These are phyloP conservation scores for Dryas iulia DNA, from an alignment of 1,140 invertebrate genomes.

Conservation along the genomic window DNA sequence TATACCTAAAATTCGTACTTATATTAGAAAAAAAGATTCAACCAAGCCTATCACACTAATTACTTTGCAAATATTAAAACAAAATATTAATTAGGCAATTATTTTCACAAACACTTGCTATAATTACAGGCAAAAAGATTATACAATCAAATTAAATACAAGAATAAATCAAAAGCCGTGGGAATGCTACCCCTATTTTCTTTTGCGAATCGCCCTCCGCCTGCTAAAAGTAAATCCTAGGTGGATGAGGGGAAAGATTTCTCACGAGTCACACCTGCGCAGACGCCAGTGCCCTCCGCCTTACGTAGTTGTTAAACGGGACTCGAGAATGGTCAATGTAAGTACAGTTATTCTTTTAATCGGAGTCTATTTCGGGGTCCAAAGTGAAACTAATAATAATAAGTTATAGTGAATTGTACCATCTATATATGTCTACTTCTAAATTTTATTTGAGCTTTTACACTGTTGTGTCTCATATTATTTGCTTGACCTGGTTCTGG, in stretches of 20 bases:
- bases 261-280: slow-evolving; percentile 50
- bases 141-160: not conserved
- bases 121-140: not conserved
- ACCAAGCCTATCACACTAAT: too few species aligned
- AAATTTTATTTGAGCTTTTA: not conserved
- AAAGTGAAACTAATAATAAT: not conserved
- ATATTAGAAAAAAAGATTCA: too few species aligned
- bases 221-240: slow-evolving; percentile 45
- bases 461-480: not conserved
- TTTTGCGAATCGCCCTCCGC: slow-evolving; percentile 44
- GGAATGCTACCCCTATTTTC: slow-evolving; percentile 34
- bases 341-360: slow-evolving; percentile 24
- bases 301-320: slow-evolving; percentile 18
- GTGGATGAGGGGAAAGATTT: slow-evolving; percentile 43
- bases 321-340: slow-evolving; percentile 27
- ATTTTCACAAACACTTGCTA: not conserved
- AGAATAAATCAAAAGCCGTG: slow-evolving; percentile 26
- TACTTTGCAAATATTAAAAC: too few species aligned
- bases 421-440: not conserved
- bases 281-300: slow-evolving; percentile 38
- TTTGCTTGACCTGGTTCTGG: not conserved
- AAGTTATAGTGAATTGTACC: too few species aligned
- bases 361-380: not conserved
- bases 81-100: too few species aligned
- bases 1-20: too few species aligned